phyloP scores from a whole-genome alignment of 2,888 invertebrate genomes.

The Fabriciana adippe region DNA sequence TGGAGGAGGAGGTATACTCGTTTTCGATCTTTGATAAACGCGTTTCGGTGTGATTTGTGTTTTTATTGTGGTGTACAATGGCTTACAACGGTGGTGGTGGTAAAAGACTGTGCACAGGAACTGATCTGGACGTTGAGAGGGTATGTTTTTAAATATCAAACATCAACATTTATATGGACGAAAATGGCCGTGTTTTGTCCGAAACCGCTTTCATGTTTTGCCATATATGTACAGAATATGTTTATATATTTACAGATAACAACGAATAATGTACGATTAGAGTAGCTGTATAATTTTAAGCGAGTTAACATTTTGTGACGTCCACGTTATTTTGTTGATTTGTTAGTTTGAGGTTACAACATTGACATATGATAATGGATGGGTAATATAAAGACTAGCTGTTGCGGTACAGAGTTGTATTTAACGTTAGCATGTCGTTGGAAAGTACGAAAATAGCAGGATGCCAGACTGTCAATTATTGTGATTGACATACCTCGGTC shows the following conservation, averaged over 20 bases:
- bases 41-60: slow-evolving; percentile 80
- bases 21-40: slow-evolving; percentile 58
- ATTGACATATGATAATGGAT: slow-evolving; percentile 64
- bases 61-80: slow-evolving; percentile 85
- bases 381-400: slow-evolving; percentile 23
- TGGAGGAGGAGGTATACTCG: slow-evolving; percentile 55
- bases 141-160: slow-evolving; percentile 59
- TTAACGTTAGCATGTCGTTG: slow-evolving; percentile 38
- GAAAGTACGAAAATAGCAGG: slow-evolving; percentile 53
- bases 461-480: slow-evolving; percentile 74
- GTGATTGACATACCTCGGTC: slow-evolving; percentile 77
- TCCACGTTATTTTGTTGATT: slow-evolving; percentile 75
- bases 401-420: slow-evolving; percentile 38
- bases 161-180: slow-evolving; percentile 58
- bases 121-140: slow-evolving; percentile 79
- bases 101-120: slow-evolving; percentile 79
- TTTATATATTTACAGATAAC: slow-evolving; percentile 23
- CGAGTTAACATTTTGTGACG: slow-evolving; percentile 54
- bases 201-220: slow-evolving; percentile 62
- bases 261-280: slow-evolving; percentile 10
- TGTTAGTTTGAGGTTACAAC: slow-evolving; percentile 75
- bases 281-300: slow-evolving; percentile 34
- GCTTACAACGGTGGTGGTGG: slow-evolving; percentile 87
- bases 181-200: slow-evolving; percentile 80
- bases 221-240: slow-evolving; percentile 24